A percentile compares a stretch with the other conserved stretches of the same genome.
phyloP scores from a whole-genome alignment of 2,888 invertebrate species.

The Lysandra coridon region DNA sequence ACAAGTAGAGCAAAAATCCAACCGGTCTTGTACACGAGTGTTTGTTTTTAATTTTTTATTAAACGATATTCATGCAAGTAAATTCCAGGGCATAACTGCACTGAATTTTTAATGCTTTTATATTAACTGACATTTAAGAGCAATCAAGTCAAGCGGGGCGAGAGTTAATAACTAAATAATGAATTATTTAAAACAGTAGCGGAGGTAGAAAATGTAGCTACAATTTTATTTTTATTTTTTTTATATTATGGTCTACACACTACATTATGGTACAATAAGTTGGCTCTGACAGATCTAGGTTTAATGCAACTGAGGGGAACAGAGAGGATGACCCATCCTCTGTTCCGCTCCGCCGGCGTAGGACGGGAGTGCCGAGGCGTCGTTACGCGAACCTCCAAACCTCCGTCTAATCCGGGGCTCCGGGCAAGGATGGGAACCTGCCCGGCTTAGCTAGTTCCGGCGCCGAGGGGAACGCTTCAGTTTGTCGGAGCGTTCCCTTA shows the following conservation, averaged over 20 bases:
- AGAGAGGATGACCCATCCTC: no score
- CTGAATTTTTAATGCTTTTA: constrained; percentile 3
- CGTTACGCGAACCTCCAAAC: no score
- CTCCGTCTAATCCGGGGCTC: no score
- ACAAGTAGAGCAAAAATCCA: constrained; percentile 10
- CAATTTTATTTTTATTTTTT: not conserved
- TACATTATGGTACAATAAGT: not conserved
- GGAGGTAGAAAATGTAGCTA: not conserved
- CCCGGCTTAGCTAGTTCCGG: no score
- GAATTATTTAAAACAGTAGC: not conserved
- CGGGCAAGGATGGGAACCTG: no score
- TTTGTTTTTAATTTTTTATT: constrained; percentile 6
- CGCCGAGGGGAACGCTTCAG: no score
- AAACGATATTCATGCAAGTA: not conserved
- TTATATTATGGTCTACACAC: not conserved
- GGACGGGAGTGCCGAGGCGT: no score
- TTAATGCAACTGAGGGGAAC: no score
- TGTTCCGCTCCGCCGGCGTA: no score
- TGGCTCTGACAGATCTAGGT: no score
- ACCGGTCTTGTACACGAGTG: constrained; percentile 8
- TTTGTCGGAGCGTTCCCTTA: no score
- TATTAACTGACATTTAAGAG: not conserved
- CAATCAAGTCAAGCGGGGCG: not conserved
- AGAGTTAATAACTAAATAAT: not conserved
- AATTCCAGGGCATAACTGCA: constrained; percentile 15